A percentile compares a stretch with the other conserved stretches of the same genome.
phyloP scores from a whole-genome alignment of 2,797 vertebrate species.

The Pitangus sulphuratus region DNA sequence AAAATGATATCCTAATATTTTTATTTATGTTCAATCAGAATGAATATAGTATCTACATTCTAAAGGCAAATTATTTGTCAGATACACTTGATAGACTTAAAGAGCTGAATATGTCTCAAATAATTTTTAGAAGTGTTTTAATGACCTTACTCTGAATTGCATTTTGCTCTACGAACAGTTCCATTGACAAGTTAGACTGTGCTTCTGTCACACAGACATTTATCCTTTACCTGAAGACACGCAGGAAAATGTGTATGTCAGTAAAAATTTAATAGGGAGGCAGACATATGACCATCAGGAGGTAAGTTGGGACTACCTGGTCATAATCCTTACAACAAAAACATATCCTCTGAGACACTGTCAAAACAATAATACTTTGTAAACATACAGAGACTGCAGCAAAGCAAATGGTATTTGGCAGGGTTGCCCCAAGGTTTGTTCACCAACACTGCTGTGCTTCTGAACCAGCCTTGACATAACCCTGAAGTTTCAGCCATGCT shows the following conservation, averaged over 20 bases:
- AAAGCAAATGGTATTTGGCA: background rate
- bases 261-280: background rate
- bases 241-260: background rate
- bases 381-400: background rate
- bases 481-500: slow-evolving; percentile 19
- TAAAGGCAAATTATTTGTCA: background rate
- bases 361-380: background rate
- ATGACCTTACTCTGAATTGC: background rate
- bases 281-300: slow-evolving; percentile 1
- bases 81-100: background rate
- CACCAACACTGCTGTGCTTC: background rate
- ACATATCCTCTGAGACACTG: slow-evolving; percentile 13
- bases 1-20: background rate
- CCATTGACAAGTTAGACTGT: background rate
- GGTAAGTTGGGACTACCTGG: slow-evolving; percentile 9
- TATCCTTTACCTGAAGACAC: background rate
- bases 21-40: background rate
- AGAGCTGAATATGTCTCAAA: background rate
- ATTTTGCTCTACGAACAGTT: background rate
- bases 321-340: slow-evolving; percentile 23
- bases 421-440: slow-evolving; percentile 18
- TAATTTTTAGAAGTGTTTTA: background rate
- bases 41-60: background rate
- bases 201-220: background rate
- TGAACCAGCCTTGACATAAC: slow-evolving; percentile 19